Conservation (phyloP, 2,797 vertebrate genomes). For the Poecilia velifera region DNA sequence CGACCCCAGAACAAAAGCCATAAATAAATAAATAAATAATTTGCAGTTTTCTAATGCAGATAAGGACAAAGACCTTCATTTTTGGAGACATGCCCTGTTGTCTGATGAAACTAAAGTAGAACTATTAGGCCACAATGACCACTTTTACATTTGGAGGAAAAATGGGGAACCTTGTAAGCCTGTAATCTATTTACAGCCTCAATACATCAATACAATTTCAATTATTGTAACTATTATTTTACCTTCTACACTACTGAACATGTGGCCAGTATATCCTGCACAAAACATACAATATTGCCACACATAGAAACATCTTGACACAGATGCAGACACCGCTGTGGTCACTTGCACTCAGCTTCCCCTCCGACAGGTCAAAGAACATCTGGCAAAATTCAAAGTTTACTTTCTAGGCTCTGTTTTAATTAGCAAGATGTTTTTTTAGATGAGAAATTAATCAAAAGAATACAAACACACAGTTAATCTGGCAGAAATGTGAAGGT, state of each 20-base stretch:
- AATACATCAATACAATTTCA: background rate
- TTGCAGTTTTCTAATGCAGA: background rate
- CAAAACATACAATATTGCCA: slow-evolving; percentile 15
- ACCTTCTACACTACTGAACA: background rate
- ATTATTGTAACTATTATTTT: background rate
- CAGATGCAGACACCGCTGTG: slow-evolving; percentile 44
- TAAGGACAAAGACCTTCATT: background rate
- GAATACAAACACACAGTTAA: slow-evolving; percentile 77
- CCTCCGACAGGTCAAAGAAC: slow-evolving; percentile 75
- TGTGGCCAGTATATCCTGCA: background rate
- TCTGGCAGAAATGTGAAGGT: slow-evolving; percentile 77
- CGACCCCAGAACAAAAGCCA: background rate
- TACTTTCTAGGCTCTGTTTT: slow-evolving; percentile 78
- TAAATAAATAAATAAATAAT: background rate
- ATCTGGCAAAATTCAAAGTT: slow-evolving; percentile 80
- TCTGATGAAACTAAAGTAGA: background rate
- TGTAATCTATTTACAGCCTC: background rate
- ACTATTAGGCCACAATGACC: background rate
- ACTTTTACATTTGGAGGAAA: background rate
- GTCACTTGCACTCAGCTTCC: slow-evolving; percentile 63
- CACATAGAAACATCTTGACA: slow-evolving; percentile 29
- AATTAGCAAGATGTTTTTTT: slow-evolving; percentile 82
- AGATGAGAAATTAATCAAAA: slow-evolving; percentile 79
- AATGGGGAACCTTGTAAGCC: background rate
- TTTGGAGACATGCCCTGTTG: background rate